Evolutionary conservation across 2,113 vertebrate genomes (phyloP).

Genomic region (Sisor rabdophorus): DNA sequence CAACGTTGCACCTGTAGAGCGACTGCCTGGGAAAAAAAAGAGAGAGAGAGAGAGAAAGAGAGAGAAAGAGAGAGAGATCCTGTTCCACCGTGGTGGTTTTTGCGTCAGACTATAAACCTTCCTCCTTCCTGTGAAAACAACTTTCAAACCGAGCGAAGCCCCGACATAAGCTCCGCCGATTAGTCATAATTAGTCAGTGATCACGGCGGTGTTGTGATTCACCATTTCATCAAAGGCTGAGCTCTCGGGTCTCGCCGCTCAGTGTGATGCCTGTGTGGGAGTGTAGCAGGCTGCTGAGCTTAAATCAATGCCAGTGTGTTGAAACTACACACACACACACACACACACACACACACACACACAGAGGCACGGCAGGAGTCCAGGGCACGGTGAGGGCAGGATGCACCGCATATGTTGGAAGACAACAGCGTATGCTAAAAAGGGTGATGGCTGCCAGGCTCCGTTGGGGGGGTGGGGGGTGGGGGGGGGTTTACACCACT

Average conservation of each 20-base stretch:
- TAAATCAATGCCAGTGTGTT: constrained; percentile 24
- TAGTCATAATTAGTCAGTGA: constrained; percentile 25
- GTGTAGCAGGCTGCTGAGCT: constrained; percentile 19
- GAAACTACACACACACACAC: constrained; percentile 8
- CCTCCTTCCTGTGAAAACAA: constrained; percentile 6
- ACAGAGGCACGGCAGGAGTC: constrained; percentile 28
- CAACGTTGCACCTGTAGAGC: no score
- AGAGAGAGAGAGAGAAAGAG: no score
- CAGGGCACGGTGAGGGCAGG: constrained; percentile 36
- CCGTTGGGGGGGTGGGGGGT: no score
- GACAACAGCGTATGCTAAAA: constrained; percentile 54
- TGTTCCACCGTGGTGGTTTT: neutral
- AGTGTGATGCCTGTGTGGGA: constrained; percentile 21
- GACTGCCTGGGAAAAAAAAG: no score
- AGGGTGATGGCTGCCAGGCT: constrained; percentile 40
- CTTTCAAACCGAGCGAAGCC: constrained; percentile 4
- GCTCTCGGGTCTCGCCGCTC: constrained; percentile 14
- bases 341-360: neutral
- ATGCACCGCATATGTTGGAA: constrained; percentile 44
- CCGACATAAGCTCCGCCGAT: constrained; percentile 18
- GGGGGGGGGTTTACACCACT: constrained; percentile 11
- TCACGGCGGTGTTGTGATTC: constrained; percentile 39
- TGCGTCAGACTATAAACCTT: neutral
- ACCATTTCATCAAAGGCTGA: constrained; percentile 18
- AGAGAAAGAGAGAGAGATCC: neutral